Evolutionary conservation across 2,113 vertebrate species (phyloP).

Genomic region (Todiramphus saurophagus): DNA sequence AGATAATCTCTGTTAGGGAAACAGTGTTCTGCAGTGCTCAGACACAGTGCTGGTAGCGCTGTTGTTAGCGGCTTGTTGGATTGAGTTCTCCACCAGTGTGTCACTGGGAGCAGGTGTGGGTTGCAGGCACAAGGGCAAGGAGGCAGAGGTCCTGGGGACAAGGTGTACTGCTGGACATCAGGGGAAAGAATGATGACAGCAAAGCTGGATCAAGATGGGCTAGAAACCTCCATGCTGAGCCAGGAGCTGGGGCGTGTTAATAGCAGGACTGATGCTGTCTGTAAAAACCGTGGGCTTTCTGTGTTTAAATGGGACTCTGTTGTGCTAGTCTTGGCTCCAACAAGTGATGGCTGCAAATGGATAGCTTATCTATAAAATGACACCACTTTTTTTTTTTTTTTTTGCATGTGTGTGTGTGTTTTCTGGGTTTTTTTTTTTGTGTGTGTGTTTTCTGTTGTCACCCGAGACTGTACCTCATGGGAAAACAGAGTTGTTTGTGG

Average conservation of each 20-base stretch:
- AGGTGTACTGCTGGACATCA: rapidly evolving
- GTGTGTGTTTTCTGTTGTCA: background rate
- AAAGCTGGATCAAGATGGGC: background rate
- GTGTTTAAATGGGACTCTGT: background rate
- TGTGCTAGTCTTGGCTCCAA: background rate
- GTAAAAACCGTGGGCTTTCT: background rate
- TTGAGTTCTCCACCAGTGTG: background rate
- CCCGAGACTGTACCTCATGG: background rate
- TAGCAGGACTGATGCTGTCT: background rate
- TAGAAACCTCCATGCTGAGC: background rate
- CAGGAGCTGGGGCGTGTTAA: background rate
- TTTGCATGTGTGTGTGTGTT: background rate
- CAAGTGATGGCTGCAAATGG: background rate
- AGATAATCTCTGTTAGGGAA: background rate
- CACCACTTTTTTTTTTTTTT: background rate
- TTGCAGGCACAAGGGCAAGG: rapidly evolving
- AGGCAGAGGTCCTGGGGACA: background rate
- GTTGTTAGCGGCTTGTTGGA: background rate
- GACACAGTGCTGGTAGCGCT: background rate
- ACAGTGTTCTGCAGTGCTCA: background rate
- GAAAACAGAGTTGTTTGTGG: background rate
- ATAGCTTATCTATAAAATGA: background rate
- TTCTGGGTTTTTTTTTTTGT: background rate
- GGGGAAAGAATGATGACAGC: background rate
- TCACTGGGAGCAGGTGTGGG: background rate